phyloP scores from a whole-genome alignment of 2,888 invertebrate species.

The Malacosoma neustria region DNA sequence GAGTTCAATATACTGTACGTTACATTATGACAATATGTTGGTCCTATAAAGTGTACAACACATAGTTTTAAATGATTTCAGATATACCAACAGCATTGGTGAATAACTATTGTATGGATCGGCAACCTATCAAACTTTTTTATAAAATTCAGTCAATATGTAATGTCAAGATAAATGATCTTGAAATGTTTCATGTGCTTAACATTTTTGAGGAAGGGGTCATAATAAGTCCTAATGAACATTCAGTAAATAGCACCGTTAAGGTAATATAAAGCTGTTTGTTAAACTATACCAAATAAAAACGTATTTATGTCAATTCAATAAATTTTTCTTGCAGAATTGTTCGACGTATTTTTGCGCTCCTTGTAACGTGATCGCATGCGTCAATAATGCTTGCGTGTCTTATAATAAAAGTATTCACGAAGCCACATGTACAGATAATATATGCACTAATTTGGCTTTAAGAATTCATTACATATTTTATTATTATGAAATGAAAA shows the following conservation, averaged over 20 bases:
- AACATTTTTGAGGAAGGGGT: constrained; percentile 32
- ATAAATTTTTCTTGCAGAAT: constrained; percentile 38
- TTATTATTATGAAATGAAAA: constrained; percentile 39
- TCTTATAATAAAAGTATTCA: constrained; percentile 39
- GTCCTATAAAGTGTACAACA: no score
- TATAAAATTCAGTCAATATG: constrained; percentile 40
- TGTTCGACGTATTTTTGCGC: constrained; percentile 48
- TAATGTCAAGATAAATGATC: constrained; percentile 40
- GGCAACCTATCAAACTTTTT: constrained; percentile 41
- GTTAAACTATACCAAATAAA: no score
- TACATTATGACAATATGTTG: no score
- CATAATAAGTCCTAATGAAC: constrained; percentile 40
- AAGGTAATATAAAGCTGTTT: constrained; percentile 28
- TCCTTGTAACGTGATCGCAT: constrained; percentile 45
- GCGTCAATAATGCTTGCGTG: constrained; percentile 32
- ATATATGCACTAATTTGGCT: constrained; percentile 41
- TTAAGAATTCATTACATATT: constrained; percentile 45
- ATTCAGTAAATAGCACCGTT: constrained; percentile 30
- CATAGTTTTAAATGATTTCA: no score
- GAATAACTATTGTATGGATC: constrained; percentile 47
- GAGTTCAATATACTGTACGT: no score
- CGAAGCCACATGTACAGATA: constrained; percentile 41
- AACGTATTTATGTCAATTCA: background rate
- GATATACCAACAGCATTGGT: constrained; percentile 41
- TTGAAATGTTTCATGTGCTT: constrained; percentile 50